Percentiles rank a stretch among this genome's conserved stretches.
These are phyloP conservation scores for Odontesthes bonariensis DNA, from an alignment of 2,113 vertebrate genomes.

Conservation along the genomic window DNA sequence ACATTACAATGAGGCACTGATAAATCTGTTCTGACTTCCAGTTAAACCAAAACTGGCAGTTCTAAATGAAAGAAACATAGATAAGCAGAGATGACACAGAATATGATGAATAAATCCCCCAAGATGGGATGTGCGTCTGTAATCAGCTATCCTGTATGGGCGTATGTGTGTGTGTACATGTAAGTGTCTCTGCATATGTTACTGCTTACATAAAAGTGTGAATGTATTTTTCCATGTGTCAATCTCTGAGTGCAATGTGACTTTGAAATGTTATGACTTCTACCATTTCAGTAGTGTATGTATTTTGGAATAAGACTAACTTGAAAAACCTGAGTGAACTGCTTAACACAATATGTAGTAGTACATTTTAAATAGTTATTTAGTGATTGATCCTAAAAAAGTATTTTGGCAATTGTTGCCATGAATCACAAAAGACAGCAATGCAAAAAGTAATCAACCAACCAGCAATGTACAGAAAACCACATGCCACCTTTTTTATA, in stretches of 20 bases:
- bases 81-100: slow-evolving; percentile 57
- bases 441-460: too few relatives aligned
- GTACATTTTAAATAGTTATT: too few relatives aligned
- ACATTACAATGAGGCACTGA: slow-evolving; percentile 34
- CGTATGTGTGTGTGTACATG: slow-evolving; percentile 41
- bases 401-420: too few relatives aligned
- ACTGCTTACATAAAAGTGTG: slow-evolving; percentile 28
- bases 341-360: too few relatives aligned
- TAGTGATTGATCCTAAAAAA: too few relatives aligned
- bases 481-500: too few relatives aligned
- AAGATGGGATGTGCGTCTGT: slow-evolving; percentile 59
- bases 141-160: slow-evolving; percentile 51
- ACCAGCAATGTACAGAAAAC: too few relatives aligned
- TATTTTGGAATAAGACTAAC: background rate
- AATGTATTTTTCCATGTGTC: slow-evolving; percentile 20
- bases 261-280: slow-evolving; percentile 3
- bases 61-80: slow-evolving; percentile 59
- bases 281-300: background rate
- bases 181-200: slow-evolving; percentile 47
- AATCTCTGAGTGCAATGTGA: slow-evolving; percentile 5
- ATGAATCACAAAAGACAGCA: too few relatives aligned
- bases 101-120: slow-evolving; percentile 64
- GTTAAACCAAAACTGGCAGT: slow-evolving; percentile 55
- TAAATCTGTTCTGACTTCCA: slow-evolving; percentile 60
- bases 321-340: too few relatives aligned